phyloP scores from a whole-genome alignment of 2,888 invertebrate genomes.

The Papilio gigon region DNA sequence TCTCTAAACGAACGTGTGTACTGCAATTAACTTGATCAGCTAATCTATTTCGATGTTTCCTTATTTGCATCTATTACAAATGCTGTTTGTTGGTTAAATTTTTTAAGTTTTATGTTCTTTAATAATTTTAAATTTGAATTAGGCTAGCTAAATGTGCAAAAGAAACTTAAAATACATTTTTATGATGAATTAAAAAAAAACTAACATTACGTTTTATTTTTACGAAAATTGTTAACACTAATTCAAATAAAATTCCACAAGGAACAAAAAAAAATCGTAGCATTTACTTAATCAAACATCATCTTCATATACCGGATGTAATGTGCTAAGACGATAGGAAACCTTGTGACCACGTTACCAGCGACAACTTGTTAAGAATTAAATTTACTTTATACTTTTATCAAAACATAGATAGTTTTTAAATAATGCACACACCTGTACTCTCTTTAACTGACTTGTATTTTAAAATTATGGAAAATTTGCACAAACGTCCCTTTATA shows the following conservation, averaged over 20 bases:
- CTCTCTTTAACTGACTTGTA: no score
- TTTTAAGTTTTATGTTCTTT: neutral
- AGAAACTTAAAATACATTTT: no score
- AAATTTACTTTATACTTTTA: conserved; percentile 14
- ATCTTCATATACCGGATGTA: conserved; percentile 32
- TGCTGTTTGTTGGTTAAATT: neutral
- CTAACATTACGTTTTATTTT: no score
- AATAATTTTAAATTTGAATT: no score
- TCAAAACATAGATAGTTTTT: conserved; percentile 18
- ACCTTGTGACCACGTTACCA: conserved; percentile 23
- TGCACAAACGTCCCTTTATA: no score
- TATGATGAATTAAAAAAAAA: no score
- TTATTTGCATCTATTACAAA: neutral
- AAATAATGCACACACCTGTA: neutral
- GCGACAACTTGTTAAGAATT: conserved; percentile 29
- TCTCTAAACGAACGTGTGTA: conserved; percentile 23
- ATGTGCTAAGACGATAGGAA: conserved; percentile 11
- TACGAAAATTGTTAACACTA: no score
- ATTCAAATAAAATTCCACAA: no score
- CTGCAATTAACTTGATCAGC: conserved; percentile 19
- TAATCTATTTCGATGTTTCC: conserved; percentile 18
- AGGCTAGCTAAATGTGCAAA: no score
- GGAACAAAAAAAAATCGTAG: conserved; percentile 3
- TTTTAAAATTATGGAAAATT: no score
- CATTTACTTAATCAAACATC: conserved; percentile 37